Percentiles rank a stretch among this genome's conserved stretches.
Conservation (phyloP, 2,888 invertebrate species). For the Drosophila parthenogenetica region DNA sequence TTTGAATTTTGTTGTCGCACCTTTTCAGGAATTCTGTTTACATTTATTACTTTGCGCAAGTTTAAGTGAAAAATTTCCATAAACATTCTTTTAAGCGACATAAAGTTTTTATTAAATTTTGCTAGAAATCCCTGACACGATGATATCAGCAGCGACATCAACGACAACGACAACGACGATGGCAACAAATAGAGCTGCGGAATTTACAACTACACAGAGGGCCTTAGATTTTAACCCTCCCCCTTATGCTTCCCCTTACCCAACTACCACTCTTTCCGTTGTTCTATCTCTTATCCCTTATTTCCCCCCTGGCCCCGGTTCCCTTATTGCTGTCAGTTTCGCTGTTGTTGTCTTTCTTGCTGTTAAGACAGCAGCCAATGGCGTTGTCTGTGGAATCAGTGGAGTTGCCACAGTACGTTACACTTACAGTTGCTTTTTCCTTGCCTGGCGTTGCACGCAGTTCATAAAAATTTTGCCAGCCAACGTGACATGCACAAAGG, state of each 20-base stretch:
- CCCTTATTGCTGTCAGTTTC: not conserved
- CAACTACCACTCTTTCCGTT: not conserved
- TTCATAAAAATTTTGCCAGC: conserved; percentile 78
- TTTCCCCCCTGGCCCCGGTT: not conserved
- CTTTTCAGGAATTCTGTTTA: conserved; percentile 82
- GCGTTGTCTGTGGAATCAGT: conserved; percentile 43
- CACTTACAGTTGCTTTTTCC: conserved; percentile 38
- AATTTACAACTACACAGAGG: conserved; percentile 70
- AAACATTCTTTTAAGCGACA: conserved; percentile 84
- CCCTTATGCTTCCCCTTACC: not conserved
- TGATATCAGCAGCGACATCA: conserved; percentile 70
- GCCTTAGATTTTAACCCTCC: conserved; percentile 39
- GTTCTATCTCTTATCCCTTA: not conserved
- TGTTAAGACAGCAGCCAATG: conserved; percentile 55
- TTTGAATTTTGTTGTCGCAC: conserved; percentile 81
- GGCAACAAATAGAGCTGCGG: conserved; percentile 74
- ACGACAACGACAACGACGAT: conserved; percentile 42
- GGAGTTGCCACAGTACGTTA: conserved; percentile 48
- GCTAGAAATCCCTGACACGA: conserved; percentile 80
- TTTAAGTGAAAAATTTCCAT: conserved; percentile 84
- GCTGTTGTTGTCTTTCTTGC: conserved; percentile 12
- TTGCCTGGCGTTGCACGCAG: conserved; percentile 63
- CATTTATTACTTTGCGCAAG: conserved; percentile 84
- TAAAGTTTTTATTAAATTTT: conserved; percentile 84
- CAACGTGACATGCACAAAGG: conserved; percentile 77